These are phyloP conservation scores for Macaca fascicularis DNA, from an alignment of 2,113 vertebrate species.

Conservation along the genomic window T2T-MFA8v1.1 NC_088377.1:136583001-136583500, in stretches of 20 bases:
- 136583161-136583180: too few relatives aligned
- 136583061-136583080: background rate
- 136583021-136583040: background rate
- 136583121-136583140: background rate
- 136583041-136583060: background rate
- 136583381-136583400: background rate
- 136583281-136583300: background rate
- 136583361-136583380: background rate
- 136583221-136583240: background rate
- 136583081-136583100: background rate
- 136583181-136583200: background rate
- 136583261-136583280: background rate
- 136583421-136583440: background rate
- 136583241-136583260: background rate
- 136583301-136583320: background rate
- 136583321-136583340: background rate
- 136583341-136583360: background rate
- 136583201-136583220: background rate
- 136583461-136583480: background rate
- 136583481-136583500: background rate
- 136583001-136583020: background rate
- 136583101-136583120: too few relatives aligned
- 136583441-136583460: conserved; percentile 14
- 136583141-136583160: background rate
- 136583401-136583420: background rate